Base-by-base conservation (phyloP, 2,797 vertebrate genomes). In the Tokudaia muenninki region DNA sequence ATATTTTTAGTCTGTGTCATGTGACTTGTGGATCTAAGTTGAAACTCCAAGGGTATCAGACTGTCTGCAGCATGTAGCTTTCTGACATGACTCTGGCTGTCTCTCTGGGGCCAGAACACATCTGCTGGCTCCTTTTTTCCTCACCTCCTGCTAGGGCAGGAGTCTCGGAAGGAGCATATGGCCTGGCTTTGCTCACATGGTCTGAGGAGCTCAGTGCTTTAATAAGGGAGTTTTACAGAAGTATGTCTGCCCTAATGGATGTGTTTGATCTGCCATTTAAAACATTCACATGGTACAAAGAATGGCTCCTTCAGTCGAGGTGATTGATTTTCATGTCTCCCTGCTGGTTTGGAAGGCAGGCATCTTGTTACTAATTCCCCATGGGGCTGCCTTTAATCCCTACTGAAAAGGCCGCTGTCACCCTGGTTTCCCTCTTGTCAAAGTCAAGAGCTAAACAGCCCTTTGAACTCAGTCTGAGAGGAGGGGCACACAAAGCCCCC, bases 201-300 rank as follows among this genome's bases (percentile, higher is more conserved):
- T 41, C 92, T 77, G 86, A 52, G 88, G 55, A 31, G 52, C 81
- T 74, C 61, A 34, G 26, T 29, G 41, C 83, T 93, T 84, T 94
- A 59, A 90, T 16, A 47, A 74, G 82, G 50, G 81, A 88, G n/a
- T 50, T 93, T 44, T 44, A 52, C 59, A 41, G 34, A 55, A 61
- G 10, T 47, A 3, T 37, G 57, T 94, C 44, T 79, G 44, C 52
- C 47, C 21, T 75, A 77, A 87, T 90, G 91, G 57, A 4, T 37
- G 29, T 4, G 19, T 96, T 92, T 91, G 82, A 92, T 91, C 70
- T 77, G 52, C 57, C 89, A 72, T 95, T 97, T 84, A 90, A 95
- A 88, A 70, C 70, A 65, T 41, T 92, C n/a, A 37, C 50, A 84
- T 13, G 88, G 55, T 34, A 67, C 47, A 72, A 78, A 93, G 79